phyloP scores from a whole-genome alignment of 2,888 invertebrate genomes.

The Torymus auratus region DNA sequence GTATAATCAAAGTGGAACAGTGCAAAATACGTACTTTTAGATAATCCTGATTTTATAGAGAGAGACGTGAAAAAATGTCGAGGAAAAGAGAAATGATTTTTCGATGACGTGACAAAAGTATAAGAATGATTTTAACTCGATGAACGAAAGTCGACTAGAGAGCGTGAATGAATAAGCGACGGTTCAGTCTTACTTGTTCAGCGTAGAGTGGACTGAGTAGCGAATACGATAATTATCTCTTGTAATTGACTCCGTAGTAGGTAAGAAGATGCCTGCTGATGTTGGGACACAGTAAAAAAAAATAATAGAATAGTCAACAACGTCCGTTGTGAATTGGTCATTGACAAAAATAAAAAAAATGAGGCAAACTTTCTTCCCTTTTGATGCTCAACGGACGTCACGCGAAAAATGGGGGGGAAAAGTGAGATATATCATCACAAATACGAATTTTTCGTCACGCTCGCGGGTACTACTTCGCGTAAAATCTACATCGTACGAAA shows the following conservation, averaged over 20 bases:
- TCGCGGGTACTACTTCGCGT: conserved; percentile 72
- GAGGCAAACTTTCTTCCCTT: conserved; percentile 28
- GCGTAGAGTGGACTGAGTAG: conserved; percentile 72
- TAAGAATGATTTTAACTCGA: conserved; percentile 42
- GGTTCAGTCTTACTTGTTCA: conserved; percentile 65
- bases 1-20: conserved; percentile 61
- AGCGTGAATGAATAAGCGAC: conserved; percentile 50
- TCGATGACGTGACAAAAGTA: conserved; percentile 23
- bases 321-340: conserved; percentile 51
- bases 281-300: conserved; percentile 7
- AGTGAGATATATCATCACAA: conserved; percentile 60
- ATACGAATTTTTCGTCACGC: conserved; percentile 72
- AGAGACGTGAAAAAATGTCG: conserved; percentile 26
- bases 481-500: conserved; percentile 61
- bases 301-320: not conserved
- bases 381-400: conserved; percentile 45
- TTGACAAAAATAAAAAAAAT: conserved; percentile 22
- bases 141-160: conserved; percentile 42
- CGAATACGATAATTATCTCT: conserved; percentile 66
- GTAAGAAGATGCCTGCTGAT: conserved; percentile 44
- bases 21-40: conserved; percentile 60
- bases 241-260: conserved; percentile 63
- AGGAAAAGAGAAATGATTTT: conserved; percentile 39
- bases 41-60: conserved; percentile 52
- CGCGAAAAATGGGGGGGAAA: conserved; percentile 51